Conservation (phyloP, 2,797 vertebrate genomes). For the Crocodylus rhombifer region DNA sequence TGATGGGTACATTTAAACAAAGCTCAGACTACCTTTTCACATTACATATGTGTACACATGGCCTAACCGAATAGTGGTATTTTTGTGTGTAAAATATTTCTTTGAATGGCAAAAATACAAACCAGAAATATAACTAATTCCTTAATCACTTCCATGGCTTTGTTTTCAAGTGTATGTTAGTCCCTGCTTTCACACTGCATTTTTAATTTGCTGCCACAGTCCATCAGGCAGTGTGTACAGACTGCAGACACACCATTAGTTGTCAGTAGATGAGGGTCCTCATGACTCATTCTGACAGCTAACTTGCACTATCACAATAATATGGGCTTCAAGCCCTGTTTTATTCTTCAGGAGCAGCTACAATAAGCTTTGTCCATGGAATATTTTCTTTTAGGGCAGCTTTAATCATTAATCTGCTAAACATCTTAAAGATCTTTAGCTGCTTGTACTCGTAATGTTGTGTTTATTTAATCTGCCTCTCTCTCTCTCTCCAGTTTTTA, state of each 20-base stretch:
- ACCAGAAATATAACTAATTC: constrained; percentile 73
- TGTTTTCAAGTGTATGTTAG: constrained; percentile 79
- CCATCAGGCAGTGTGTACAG: constrained; percentile 69
- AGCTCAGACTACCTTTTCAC: neutral
- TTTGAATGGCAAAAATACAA: constrained; percentile 8
- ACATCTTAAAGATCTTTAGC: constrained; percentile 9
- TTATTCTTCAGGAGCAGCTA: constrained; percentile 52
- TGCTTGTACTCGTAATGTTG: neutral
- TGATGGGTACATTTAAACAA: neutral
- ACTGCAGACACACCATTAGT: constrained; percentile 62
- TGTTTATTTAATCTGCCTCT: constrained; percentile 52
- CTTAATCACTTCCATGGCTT: constrained; percentile 87
- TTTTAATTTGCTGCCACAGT: constrained; percentile 86
- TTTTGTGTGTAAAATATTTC: neutral
- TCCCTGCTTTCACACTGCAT: constrained; percentile 78
- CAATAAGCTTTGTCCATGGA: constrained; percentile 44
- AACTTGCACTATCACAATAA: constrained; percentile 62
- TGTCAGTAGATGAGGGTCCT: constrained; percentile 76
- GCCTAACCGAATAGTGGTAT: neutral
- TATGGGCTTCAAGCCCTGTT: constrained; percentile 41
- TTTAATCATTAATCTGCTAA: constrained; percentile 18
- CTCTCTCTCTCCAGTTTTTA: constrained; percentile 88
- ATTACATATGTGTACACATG: constrained; percentile 1
- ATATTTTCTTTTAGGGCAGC: neutral
- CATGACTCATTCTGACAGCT: constrained; percentile 80